A percentile compares a stretch with the other conserved stretches of the same genome.
Evolutionary conservation across 2,113 vertebrate species (phyloP).

Genomic region (Hepsetus odoe): DNA sequence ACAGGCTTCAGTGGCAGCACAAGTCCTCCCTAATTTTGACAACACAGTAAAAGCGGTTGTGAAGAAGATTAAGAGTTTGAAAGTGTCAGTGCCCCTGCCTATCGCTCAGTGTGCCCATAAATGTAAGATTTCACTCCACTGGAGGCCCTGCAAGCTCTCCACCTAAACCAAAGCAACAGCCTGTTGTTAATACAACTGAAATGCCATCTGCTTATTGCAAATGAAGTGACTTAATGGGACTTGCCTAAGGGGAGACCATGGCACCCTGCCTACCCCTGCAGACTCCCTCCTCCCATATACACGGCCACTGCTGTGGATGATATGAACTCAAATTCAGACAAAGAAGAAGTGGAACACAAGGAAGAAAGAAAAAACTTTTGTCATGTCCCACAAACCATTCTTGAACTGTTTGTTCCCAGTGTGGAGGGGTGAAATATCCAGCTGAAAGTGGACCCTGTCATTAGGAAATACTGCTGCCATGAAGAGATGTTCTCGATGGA

Average conservation of each 20-base stretch:
- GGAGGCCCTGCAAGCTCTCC: neutral
- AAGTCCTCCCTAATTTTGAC: slow-evolving; percentile 1
- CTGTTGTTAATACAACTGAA: slow-evolving; percentile 48
- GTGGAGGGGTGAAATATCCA: no score
- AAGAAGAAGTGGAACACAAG: no score
- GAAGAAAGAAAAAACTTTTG: no score
- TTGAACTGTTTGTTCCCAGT: no score
- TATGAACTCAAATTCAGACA: no score
- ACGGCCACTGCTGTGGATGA: neutral
- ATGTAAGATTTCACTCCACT: neutral
- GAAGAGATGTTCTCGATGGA: no score
- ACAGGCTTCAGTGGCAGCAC: neutral
- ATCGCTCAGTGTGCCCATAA: neutral
- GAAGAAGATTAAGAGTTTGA: neutral
- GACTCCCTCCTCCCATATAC: neutral
- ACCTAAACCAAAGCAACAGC: slow-evolving; percentile 37
- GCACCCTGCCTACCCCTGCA: neutral
- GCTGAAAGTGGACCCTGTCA: no score
- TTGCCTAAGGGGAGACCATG: slow-evolving; percentile 41
- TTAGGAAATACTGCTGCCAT: no score
- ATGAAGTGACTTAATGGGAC: slow-evolving; percentile 49
- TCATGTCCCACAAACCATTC: no score
- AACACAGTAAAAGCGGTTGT: neutral
- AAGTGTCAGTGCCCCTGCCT: neutral
- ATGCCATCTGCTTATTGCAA: slow-evolving; percentile 54